Percentiles rank a stretch among this genome's conserved stretches.
These are phyloP conservation scores for Stichodactyla mertensii DNA, from an alignment of 64 coral and sea anemone genomes.

Conservation along the genomic window DNA sequence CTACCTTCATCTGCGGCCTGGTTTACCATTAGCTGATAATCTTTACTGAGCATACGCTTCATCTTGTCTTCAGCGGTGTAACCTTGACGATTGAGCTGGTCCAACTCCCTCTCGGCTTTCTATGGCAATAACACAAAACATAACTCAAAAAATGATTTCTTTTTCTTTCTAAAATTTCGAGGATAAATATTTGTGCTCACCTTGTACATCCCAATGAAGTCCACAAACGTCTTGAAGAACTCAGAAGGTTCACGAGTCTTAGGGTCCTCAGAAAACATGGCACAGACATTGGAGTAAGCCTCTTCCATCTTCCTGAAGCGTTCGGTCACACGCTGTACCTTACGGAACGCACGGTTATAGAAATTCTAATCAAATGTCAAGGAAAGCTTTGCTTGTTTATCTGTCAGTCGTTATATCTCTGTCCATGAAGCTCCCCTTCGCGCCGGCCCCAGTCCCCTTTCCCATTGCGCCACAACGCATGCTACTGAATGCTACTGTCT, in stretches of 20 bases:
- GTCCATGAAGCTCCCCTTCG: neutral
- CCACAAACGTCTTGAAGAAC: slow-evolving; percentile 81
- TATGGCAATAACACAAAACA: slow-evolving; percentile 3
- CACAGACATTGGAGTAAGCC: slow-evolving; percentile 66
- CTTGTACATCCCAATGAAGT: slow-evolving; percentile 72
- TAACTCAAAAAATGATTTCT: neutral
- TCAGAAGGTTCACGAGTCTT: slow-evolving; percentile 78
- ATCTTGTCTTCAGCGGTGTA: slow-evolving; percentile 45
- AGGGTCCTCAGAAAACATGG: slow-evolving; percentile 73
- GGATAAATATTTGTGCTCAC: slow-evolving; percentile 12
- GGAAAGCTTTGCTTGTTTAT: slow-evolving; percentile 16
- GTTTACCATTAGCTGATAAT: slow-evolving; percentile 18
- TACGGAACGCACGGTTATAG: slow-evolving; percentile 90
- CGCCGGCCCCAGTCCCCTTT: too few species aligned
- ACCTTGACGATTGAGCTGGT: slow-evolving; percentile 46
- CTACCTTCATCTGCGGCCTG: slow-evolving; percentile 61
- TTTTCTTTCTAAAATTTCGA: neutral
- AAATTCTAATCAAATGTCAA: slow-evolving; percentile 79
- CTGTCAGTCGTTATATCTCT: neutral
- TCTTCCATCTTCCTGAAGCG: slow-evolving; percentile 94
- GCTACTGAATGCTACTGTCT: too few species aligned
- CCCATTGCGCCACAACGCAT: too few species aligned
- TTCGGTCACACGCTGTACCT: slow-evolving; percentile 90
- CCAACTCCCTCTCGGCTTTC: slow-evolving; percentile 79
- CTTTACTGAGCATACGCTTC: slow-evolving; percentile 39